A percentile compares a stretch with the other conserved stretches of the same genome.
These are phyloP conservation scores for Pyrgilauda ruficollis DNA, from an alignment of 2,113 vertebrate species.

Conservation along the genomic window DNA sequence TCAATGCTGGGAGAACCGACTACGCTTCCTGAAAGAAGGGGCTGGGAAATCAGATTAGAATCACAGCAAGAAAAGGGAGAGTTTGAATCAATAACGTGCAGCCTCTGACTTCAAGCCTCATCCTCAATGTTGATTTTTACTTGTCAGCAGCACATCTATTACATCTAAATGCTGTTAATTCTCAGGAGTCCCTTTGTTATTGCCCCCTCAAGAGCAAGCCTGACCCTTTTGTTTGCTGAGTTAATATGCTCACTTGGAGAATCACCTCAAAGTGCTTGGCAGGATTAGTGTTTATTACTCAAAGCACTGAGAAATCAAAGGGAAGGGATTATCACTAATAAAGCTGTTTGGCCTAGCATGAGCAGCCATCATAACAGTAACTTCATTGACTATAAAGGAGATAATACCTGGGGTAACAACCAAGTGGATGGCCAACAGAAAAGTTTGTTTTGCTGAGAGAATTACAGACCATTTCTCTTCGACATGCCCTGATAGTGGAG, in stretches of 20 bases:
- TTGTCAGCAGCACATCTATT: not conserved
- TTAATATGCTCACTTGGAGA: not conserved
- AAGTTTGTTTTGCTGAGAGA: not conserved
- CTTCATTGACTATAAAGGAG: not conserved
- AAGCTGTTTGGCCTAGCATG: not conserved
- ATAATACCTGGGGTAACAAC: not conserved
- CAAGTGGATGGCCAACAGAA: not conserved
- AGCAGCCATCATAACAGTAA: not conserved
- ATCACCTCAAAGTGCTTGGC: not conserved
- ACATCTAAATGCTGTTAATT: not conserved
- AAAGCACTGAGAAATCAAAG: slow-evolving; percentile 14
- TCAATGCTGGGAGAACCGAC: not conserved
- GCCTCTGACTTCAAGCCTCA: not conserved
- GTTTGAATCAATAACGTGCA: not conserved
- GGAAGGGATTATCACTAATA: not conserved
- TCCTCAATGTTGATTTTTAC: not conserved
- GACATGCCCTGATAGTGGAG: accelerated
- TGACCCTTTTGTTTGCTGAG: not conserved
- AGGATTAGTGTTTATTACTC: not conserved
- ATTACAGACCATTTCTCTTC: not conserved
- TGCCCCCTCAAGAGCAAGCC: not conserved
- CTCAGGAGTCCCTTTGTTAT: not conserved
- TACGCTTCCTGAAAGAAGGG: not conserved
- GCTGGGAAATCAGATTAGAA: not conserved
- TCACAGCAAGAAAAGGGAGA: not conserved